A percentile compares a stretch with the other conserved stretches of the same genome.
Conservation (phyloP, 2,113 vertebrate genomes). For the Grammomys surdaster region DNA sequence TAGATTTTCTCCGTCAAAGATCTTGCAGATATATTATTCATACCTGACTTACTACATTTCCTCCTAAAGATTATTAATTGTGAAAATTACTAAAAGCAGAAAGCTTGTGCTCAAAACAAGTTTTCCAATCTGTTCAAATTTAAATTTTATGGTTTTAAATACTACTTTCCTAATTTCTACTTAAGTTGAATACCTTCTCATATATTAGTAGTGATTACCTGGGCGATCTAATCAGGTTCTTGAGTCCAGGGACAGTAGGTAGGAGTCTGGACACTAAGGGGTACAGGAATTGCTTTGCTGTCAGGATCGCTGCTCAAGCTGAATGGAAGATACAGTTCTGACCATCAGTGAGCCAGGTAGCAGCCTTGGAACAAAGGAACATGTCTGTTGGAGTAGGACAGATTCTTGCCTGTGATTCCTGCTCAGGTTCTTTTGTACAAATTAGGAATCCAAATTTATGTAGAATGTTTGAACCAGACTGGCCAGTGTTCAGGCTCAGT, state of each 20-base stretch:
- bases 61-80: constrained; percentile 15
- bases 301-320: background rate
- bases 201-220: constrained; percentile 24
- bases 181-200: background rate
- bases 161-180: constrained; percentile 26
- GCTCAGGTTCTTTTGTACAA: background rate
- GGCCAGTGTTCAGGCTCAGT: background rate
- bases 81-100: background rate
- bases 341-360: background rate
- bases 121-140: constrained; percentile 14
- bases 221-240: background rate
- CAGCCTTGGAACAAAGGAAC: background rate
- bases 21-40: background rate
- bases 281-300: background rate
- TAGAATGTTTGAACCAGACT: background rate
- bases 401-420: background rate
- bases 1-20: background rate
- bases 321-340: background rate
- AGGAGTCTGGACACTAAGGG: background rate
- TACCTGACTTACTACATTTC: background rate
- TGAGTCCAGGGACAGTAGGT: background rate
- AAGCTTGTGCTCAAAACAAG: background rate
- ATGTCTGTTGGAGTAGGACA: background rate
- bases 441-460: background rate
- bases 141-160: constrained; percentile 14